Percentiles rank a stretch among this genome's conserved stretches.
phyloP scores from a whole-genome alignment of 2,888 invertebrate genomes.

The Cheilosia variabilis region DNA sequence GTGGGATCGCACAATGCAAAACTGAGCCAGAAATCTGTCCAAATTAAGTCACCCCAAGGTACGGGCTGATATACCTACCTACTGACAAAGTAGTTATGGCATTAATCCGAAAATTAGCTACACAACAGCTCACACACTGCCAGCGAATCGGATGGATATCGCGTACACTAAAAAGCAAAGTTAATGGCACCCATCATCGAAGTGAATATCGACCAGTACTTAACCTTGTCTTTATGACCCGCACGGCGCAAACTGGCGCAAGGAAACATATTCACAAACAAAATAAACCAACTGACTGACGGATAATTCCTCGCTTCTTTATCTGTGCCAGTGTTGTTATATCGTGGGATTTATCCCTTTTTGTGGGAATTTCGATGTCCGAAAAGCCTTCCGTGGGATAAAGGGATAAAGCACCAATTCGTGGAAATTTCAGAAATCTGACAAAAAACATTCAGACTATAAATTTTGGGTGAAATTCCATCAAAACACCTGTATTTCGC shows the following conservation, averaged over 20 bases:
- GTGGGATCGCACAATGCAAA: not conserved
- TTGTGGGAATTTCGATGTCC: too few relatives aligned
- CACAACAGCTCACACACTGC: not conserved
- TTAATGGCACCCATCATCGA: constrained; percentile 12
- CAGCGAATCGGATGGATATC: not conserved
- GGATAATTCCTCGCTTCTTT: not conserved
- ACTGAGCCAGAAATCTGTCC: not conserved
- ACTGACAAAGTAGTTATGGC: not conserved
- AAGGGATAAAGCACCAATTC: too few relatives aligned
- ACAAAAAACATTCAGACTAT: too few relatives aligned
- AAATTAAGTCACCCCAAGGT: constrained; percentile 34
- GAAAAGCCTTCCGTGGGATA: too few relatives aligned
- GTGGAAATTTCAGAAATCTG: too few relatives aligned
- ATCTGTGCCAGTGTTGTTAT: too few relatives aligned
- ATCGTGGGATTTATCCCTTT: too few relatives aligned
- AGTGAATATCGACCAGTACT: not conserved
- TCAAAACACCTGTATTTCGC: too few relatives aligned
- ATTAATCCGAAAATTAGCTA: constrained; percentile 27
- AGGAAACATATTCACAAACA: not conserved
- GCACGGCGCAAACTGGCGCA: not conserved
- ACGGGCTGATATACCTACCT: too few relatives aligned
- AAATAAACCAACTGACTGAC: not conserved
- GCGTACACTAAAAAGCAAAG: constrained; percentile 4
- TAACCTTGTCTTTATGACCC: constrained; percentile 31
- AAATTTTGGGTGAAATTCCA: too few relatives aligned